phyloP scores from a whole-genome alignment of 30 jellyfish, hydroid and myxozoan species.

The Hydractinia echinata region DNA sequence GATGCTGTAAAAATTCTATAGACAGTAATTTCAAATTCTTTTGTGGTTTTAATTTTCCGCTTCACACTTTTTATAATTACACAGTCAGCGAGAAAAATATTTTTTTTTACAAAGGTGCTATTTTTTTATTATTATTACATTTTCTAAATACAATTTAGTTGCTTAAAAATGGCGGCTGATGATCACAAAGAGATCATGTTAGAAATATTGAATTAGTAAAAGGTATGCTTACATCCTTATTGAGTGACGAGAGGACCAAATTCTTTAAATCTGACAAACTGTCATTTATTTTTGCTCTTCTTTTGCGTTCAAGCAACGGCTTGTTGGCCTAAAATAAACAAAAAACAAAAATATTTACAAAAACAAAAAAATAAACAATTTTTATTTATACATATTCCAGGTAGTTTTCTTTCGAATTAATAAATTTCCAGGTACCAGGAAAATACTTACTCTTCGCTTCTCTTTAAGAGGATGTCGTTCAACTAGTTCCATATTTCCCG shows the following conservation, averaged over 20 bases:
- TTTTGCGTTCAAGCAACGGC: conserved; percentile 72
- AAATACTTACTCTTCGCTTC: conserved; percentile 57
- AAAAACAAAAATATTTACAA: background rate
- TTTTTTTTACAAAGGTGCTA: no score
- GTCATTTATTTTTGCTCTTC: conserved; percentile 82
- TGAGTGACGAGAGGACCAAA: conserved; percentile 57
- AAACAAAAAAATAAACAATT: background rate
- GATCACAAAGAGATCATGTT: no score
- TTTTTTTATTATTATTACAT: no score
- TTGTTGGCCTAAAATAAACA: conserved; percentile 60
- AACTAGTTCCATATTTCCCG: conserved; percentile 5
- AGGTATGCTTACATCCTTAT: conserved; percentile 62
- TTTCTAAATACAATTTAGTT: no score
- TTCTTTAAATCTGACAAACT: conserved; percentile 65
- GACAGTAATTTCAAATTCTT: no score
- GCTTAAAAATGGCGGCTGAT: no score
- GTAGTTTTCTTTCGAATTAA: background rate
- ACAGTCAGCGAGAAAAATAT: no score
- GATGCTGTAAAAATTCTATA: no score
- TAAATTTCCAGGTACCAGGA: background rate
- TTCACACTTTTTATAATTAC: no score
- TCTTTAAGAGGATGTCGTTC: conserved; percentile 79
- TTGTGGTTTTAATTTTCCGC: no score
- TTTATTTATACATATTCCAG: background rate
- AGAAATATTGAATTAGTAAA: no score